These are phyloP conservation scores for Sphaeramia orbicularis DNA, from an alignment of 2,797 vertebrate genomes.

Conservation along the genomic window DNA sequence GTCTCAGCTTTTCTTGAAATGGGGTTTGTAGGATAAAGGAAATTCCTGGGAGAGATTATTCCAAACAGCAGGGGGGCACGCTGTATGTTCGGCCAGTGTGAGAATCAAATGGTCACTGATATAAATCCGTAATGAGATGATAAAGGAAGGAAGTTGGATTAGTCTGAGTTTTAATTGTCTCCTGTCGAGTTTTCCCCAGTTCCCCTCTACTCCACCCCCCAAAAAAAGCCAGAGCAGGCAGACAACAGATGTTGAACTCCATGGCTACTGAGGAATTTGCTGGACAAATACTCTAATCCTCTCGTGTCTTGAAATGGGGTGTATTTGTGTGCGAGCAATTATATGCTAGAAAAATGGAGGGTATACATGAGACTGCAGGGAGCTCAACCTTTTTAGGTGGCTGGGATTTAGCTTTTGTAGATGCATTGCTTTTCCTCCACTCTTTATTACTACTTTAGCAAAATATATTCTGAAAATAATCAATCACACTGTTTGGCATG, in stretches of 20 bases:
- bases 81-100: background rate
- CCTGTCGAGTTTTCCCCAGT: conserved; percentile 25
- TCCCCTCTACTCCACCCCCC: background rate
- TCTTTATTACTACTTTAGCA: too few species aligned
- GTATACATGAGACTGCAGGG: background rate
- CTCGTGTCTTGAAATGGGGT: conserved; percentile 30
- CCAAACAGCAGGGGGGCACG: conserved; percentile 32
- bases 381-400: conserved; percentile 10
- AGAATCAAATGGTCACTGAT: background rate
- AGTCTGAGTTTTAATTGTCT: conserved; percentile 52
- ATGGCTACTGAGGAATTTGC: conserved; percentile 61
- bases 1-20: too few species aligned
- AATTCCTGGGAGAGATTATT: conserved; percentile 35
- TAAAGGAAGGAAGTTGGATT: conserved; percentile 38
- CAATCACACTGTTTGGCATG: too few species aligned
- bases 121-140: conserved; percentile 2
- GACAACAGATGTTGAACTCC: conserved; percentile 67
- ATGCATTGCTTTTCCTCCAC: background rate
- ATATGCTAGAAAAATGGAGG: background rate
- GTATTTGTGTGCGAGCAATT: background rate
- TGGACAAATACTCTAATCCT: conserved; percentile 66
- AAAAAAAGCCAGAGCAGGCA: conserved; percentile 9
- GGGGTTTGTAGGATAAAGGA: conserved; percentile 31
- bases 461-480: too few species aligned
- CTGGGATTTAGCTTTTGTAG: background rate